Conservation (phyloP, 2,888 invertebrate genomes). For the Ochlodes sylvanus region DNA sequence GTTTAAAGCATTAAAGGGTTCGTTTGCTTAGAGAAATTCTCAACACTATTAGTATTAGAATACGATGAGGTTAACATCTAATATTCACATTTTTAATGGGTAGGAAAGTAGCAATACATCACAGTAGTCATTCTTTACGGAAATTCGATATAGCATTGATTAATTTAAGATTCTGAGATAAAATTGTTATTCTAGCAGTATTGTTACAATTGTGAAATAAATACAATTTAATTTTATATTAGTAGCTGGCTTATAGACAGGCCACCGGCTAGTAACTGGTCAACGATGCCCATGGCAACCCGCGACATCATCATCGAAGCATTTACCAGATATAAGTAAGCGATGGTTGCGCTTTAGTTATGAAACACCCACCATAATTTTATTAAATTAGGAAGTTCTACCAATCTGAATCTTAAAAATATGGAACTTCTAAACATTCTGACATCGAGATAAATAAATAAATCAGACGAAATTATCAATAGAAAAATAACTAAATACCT, state of each 20-base stretch:
- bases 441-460: too few relatives aligned
- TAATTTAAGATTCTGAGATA: not conserved
- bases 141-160: not conserved
- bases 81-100: not conserved
- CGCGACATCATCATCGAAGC: too few relatives aligned
- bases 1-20: not conserved
- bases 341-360: too few relatives aligned
- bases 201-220: not conserved
- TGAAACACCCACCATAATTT: too few relatives aligned
- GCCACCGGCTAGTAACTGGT: too few relatives aligned
- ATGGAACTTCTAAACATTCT: too few relatives aligned
- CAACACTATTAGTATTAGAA: not conserved
- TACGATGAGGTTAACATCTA: not conserved
- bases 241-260: not conserved
- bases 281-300: too few relatives aligned
- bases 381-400: too few relatives aligned
- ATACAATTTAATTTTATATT: not conserved
- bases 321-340: too few relatives aligned
- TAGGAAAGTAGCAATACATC: not conserved
- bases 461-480: too few relatives aligned
- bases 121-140: not conserved
- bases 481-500: not conserved
- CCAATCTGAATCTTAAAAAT: too few relatives aligned
- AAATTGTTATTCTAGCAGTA: not conserved
- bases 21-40: not conserved